Percentiles rank a stretch among this genome's conserved stretches.
These are phyloP conservation scores for Caenorhabditis sp. DNA, from an alignment of 2,888 invertebrate species.

Conservation along the genomic window DNA sequence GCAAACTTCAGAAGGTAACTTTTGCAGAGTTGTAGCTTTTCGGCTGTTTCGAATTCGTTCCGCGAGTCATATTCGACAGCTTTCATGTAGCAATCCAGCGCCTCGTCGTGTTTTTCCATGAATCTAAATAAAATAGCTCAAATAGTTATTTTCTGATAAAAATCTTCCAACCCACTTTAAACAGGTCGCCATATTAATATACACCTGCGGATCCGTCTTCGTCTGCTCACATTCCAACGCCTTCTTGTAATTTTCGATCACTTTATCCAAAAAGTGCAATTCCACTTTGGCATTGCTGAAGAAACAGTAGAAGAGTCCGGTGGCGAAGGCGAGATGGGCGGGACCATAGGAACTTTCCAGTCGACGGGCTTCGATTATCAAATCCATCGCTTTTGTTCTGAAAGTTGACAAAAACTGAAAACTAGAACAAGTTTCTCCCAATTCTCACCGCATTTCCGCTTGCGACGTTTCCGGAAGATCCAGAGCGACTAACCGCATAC, in stretches of 20 bases:
- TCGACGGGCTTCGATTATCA: slow-evolving; percentile 44
- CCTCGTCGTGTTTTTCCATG: slow-evolving; percentile 47
- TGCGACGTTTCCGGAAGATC: slow-evolving; percentile 26
- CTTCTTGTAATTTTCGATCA: slow-evolving; percentile 43
- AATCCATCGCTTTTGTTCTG: slow-evolving; percentile 42
- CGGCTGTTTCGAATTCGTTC: slow-evolving; percentile 32
- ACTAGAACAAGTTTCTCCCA: no score
- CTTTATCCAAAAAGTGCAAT: slow-evolving; percentile 42
- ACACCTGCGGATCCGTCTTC: slow-evolving; percentile 40
- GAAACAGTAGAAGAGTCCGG: slow-evolving; percentile 46
- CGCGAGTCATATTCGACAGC: slow-evolving; percentile 42
- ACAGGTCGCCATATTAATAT: slow-evolving; percentile 50
- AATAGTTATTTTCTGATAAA: neutral
- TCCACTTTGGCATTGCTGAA: slow-evolving; percentile 40
- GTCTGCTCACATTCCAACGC: slow-evolving; percentile 40
- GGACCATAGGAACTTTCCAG: slow-evolving; percentile 38
- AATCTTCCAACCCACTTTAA: slow-evolving; percentile 14
- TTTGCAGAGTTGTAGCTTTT: slow-evolving; percentile 16
- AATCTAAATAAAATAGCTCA: slow-evolving; percentile 27
- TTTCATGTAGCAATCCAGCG: slow-evolving; percentile 3
- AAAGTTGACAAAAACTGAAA: slow-evolving; percentile 1
- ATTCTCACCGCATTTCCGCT: slow-evolving; percentile 30
- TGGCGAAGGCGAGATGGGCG: slow-evolving; percentile 42
- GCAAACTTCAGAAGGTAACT: slow-evolving; percentile 39
- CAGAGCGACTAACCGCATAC: slow-evolving; percentile 35